Evolutionary conservation across 1,140 invertebrate species (phyloP), one percentile per base, ranked within the genome.

Genomic region (Zaprionus gabonicus): DNA sequence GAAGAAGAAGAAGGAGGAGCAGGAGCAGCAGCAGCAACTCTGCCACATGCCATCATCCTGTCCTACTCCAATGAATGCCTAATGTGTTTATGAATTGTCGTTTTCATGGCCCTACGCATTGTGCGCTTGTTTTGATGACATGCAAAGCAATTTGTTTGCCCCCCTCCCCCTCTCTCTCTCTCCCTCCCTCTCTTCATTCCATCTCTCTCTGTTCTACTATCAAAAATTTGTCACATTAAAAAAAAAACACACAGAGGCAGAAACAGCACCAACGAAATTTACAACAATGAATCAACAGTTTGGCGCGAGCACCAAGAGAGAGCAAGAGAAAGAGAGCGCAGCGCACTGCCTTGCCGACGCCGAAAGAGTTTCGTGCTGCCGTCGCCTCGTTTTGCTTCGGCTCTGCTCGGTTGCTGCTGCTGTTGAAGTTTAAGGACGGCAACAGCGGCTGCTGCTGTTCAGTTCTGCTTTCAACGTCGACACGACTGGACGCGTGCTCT

Each of bases 381-480:
- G 23, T 20, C 9, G 13, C 23, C 13, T 63, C 60, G 55, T 66
- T 12, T 44, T 17, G 27, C 25, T 20, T 64, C 70, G 62, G 3
- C 27, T 49, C 38, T 38, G 17, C 17, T 44, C 17, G 34, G 53
- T 17, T 57, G 20, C 13, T 56, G 66, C 76, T 56, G 36, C n/a
- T 17, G 46, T 57, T 81, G 75, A 82, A 85, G 82, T 80, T 80
- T 86, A 85, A 86, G 82, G 82, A 86, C 79, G 82, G 82, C 57
- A 63, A 34, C 75, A 49, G 34, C 81, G 58, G 38, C 64, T 71
- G 67, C 66, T 53, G 59, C 23, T 72, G 53, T 72, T 80, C 69
- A 79, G 80, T 82, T 84, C 64, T 81, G 74, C 77, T 88, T 77
- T 71, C 65, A 71, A 71, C 73, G 81, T 72, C 68, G 78, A 68